phyloP scores from a whole-genome alignment of 2,797 vertebrate species.

The Anomalospiza imberbis region DNA sequence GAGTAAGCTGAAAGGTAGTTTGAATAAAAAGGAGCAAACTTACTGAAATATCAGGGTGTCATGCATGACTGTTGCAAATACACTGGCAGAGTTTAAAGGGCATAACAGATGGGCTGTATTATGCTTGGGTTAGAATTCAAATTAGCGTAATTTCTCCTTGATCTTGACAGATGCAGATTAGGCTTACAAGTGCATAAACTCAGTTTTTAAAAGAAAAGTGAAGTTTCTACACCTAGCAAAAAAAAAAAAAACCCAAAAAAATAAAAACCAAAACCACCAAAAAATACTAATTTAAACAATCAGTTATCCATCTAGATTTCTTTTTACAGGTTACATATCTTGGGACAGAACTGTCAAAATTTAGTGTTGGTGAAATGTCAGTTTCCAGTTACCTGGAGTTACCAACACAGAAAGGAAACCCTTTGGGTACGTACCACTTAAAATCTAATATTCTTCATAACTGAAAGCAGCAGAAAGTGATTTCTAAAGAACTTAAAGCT shows the following conservation, averaged over 20 bases:
- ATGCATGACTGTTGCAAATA: neutral
- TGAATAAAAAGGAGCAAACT: neutral
- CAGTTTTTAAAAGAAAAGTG: neutral
- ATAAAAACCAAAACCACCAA: too few relatives aligned
- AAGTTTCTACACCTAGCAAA: neutral
- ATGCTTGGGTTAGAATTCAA: neutral
- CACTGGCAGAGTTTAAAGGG: neutral
- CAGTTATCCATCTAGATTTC: neutral
- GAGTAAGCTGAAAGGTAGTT: neutral
- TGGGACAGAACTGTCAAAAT: constrained; percentile 74
- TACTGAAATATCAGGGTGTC: neutral
- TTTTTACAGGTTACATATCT: constrained; percentile 77
- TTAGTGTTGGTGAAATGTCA: constrained; percentile 39
- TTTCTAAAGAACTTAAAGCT: neutral
- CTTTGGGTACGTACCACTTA: constrained; percentile 52
- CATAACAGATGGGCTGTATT: neutral
- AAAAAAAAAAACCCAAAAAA: neutral
- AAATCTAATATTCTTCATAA: neutral
- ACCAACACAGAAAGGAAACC: neutral
- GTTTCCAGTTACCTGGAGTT: neutral
- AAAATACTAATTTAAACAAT: neutral
- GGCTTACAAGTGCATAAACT: neutral
- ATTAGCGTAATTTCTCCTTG: neutral
- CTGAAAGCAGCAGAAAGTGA: neutral
- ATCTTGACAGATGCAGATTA: neutral